phyloP scores from a whole-genome alignment of 2,113 vertebrate genomes.

The Emydocephalus ijimae region DNA sequence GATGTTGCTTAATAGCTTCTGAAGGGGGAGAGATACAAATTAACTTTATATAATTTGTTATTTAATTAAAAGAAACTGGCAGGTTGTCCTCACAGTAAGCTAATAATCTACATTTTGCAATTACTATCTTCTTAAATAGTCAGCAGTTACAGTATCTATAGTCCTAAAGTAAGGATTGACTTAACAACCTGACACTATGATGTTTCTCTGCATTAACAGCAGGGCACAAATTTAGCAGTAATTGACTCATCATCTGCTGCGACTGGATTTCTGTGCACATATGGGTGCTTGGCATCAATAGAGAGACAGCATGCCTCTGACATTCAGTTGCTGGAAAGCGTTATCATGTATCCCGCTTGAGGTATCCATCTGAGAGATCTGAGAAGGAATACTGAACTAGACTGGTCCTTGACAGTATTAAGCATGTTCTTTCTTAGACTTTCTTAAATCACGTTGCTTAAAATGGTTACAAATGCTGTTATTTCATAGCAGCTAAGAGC shows the following conservation, averaged over 20 bases:
- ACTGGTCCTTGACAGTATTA: not conserved
- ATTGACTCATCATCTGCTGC: not conserved
- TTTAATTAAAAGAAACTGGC: not conserved
- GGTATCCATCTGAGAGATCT: not conserved
- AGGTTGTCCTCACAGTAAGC: not conserved
- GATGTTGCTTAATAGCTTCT: not conserved
- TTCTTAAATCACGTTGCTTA: not conserved
- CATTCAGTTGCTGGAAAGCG: not conserved
- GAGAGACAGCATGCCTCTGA: not conserved
- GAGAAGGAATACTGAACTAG: not conserved
- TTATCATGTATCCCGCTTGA: not conserved
- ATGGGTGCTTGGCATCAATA: not conserved
- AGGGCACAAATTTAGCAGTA: not conserved
- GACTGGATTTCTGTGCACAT: not conserved
- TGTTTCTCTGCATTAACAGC: not conserved
- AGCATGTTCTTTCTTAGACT: not conserved
- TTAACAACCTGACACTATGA: not conserved
- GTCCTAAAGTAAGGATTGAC: not conserved
- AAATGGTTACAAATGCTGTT: not conserved
- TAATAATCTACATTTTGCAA: not conserved
- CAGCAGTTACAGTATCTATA: not conserved
- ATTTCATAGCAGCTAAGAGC: not conserved
- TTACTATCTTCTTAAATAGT: not conserved
- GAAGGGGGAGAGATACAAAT: not conserved
- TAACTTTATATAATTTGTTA: not conserved